Evolutionary conservation across 2,888 invertebrate species (phyloP).

Genomic region (Himalopsyche tibetana): DNA sequence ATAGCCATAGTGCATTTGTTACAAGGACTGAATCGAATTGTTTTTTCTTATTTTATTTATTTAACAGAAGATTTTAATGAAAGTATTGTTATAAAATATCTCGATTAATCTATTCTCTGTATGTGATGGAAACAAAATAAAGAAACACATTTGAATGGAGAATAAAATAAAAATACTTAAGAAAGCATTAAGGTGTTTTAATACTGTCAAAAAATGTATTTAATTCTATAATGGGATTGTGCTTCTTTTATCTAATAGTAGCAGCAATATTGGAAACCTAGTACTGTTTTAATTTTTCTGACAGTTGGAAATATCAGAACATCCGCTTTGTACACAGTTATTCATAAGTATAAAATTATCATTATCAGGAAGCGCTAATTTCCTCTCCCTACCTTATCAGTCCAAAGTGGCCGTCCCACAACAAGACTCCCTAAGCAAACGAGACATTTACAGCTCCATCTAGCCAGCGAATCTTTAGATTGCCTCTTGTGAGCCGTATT

Average conservation of each 20-base stretch:
- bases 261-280: too few species aligned
- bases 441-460: too few species aligned
- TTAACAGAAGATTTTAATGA: background rate
- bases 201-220: background rate
- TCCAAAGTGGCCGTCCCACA: too few species aligned
- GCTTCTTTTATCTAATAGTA: too few species aligned
- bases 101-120: conserved; percentile 26
- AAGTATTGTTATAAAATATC: conserved; percentile 32
- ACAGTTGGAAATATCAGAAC: too few species aligned
- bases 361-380: too few species aligned
- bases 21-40: conserved; percentile 15
- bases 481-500: background rate
- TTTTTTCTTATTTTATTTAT: conserved; percentile 22
- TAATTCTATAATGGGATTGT: too few species aligned
- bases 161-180: conserved; percentile 38
- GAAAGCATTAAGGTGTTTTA: background rate
- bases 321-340: too few species aligned
- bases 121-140: conserved; percentile 7
- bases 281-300: too few species aligned
- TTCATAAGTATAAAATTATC: too few species aligned
- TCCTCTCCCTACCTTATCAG: too few species aligned
- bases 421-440: too few species aligned
- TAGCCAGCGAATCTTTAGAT: background rate
- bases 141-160: conserved; percentile 8
- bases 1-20: background rate